Percentiles rank a stretch among this genome's conserved stretches.
phyloP scores from a whole-genome alignment of 2,113 vertebrate species.

The Fulmarus glacialis region DNA sequence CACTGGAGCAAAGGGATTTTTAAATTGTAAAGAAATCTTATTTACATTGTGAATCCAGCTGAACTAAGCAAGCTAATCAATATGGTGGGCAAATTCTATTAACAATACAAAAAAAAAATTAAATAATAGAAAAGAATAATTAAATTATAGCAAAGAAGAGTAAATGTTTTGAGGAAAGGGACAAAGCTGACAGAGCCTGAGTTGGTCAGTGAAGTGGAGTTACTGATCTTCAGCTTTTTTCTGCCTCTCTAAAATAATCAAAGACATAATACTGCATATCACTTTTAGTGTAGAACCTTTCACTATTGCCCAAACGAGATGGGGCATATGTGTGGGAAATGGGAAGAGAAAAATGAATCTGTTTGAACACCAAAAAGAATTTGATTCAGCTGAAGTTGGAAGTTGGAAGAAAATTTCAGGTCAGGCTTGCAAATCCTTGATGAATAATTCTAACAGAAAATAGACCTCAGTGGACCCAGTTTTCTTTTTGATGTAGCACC shows the following conservation, averaged over 20 bases:
- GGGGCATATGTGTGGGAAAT: neutral
- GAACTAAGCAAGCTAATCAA: slow-evolving; percentile 57
- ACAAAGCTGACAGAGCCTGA: neutral
- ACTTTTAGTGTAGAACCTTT: neutral
- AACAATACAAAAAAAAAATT: slow-evolving; percentile 7
- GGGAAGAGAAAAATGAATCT: neutral
- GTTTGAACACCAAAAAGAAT: neutral
- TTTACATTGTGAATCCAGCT: slow-evolving; percentile 31
- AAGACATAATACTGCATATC: neutral
- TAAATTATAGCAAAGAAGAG: neutral
- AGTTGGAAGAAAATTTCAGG: neutral
- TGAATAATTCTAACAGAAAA: slow-evolving; percentile 30
- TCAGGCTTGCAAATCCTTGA: neutral
- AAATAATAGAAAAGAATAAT: neutral
- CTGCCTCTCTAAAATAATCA: neutral
- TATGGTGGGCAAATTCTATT: slow-evolving; percentile 45
- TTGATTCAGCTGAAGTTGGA: neutral
- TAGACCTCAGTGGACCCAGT: neutral
- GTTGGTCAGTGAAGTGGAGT: neutral
- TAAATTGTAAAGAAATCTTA: slow-evolving; percentile 15
- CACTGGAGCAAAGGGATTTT: slow-evolving; percentile 29
- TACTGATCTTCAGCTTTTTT: neutral
- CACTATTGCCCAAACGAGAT: neutral
- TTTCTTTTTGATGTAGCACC: neutral
- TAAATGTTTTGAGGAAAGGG: slow-evolving; percentile 39